Evolutionary conservation across 2,797 vertebrate genomes (phyloP).

Genomic region (Ceyx erithaca): DNA sequence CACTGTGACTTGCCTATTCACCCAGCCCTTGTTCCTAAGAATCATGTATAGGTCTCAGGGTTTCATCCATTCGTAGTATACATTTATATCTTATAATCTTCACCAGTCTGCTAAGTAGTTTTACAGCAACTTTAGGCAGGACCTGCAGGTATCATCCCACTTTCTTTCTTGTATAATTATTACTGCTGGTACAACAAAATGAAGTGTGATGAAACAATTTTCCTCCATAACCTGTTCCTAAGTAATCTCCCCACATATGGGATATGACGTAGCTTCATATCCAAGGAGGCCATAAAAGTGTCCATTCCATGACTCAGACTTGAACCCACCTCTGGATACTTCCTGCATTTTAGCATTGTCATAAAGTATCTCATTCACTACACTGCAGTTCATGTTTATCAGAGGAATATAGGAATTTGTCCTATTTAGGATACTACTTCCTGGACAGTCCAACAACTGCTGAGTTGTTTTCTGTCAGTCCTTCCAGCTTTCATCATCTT

Average conservation of each 20-base stretch:
- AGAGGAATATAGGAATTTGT: background rate
- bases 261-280: background rate
- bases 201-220: background rate
- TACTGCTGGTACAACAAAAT: background rate
- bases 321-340: background rate
- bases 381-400: background rate
- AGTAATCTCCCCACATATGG: background rate
- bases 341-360: background rate
- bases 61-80: background rate
- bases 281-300: background rate
- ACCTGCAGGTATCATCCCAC: background rate
- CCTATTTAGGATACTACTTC: background rate
- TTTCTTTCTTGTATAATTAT: background rate
- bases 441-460: background rate
- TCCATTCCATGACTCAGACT: background rate
- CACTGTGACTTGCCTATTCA: background rate
- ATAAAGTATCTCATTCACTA: background rate
- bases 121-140: background rate
- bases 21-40: background rate
- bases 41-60: background rate
- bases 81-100: background rate
- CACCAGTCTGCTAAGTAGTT: background rate
- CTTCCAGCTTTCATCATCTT: constrained; percentile 36
- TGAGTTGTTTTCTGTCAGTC: background rate
- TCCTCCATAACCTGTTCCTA: background rate